Evolutionary conservation across 2,888 invertebrate species (phyloP).

Genomic region (Noctua pronuba): DNA sequence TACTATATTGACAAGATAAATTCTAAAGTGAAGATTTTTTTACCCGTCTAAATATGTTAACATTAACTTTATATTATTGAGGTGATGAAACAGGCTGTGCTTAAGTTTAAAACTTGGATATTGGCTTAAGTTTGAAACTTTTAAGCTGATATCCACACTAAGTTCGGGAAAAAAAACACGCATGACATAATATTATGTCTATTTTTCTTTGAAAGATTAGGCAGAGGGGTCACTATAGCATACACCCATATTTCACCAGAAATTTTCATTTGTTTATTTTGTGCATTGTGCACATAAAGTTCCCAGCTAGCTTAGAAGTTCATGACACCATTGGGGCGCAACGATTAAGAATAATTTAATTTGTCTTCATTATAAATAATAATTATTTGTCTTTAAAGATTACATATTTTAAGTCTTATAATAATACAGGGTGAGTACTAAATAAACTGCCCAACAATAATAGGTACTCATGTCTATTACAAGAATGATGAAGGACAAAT

Average conservation of each 20-base stretch:
- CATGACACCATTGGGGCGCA: background rate
- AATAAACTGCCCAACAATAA: background rate
- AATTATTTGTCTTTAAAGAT: too few relatives aligned
- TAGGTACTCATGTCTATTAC: background rate
- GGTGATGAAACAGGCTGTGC: background rate
- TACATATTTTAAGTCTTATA: too few relatives aligned
- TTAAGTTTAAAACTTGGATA: background rate
- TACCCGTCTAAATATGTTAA: background rate
- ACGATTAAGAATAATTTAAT: background rate
- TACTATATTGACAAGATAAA: background rate
- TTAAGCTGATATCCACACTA: background rate
- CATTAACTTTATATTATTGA: background rate
- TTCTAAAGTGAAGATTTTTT: background rate
- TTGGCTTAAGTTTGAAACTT: background rate
- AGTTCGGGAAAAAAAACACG: background rate
- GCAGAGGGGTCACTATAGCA: background rate
- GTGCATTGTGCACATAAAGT: background rate
- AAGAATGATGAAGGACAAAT: conserved; percentile 1
- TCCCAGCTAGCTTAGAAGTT: background rate
- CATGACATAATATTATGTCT: background rate
- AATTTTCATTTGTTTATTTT: background rate
- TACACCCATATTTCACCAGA: background rate
- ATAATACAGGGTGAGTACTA: background rate
- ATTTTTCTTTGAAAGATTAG: background rate
- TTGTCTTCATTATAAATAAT: background rate